Base-by-base conservation (phyloP, 2,797 vertebrate species). In the Leuciscus waleckii region DNA sequence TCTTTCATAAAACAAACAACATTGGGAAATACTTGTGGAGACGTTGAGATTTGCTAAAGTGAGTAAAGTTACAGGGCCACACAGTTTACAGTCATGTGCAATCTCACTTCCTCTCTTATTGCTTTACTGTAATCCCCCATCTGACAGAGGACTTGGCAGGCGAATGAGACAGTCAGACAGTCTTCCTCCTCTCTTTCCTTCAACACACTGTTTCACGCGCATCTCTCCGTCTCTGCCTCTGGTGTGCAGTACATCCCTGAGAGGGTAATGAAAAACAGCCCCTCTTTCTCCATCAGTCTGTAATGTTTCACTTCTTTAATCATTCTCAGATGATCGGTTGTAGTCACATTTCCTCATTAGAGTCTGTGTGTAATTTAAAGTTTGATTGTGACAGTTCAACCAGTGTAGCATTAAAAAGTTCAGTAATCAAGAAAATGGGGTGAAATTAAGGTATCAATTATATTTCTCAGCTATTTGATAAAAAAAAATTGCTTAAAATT, bases 151-250 rank as follows among this genome's bases (percentile, higher is more conserved):
- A 88, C 32, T 87, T 90, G 87, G 85, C 90, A 70, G 81, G 84
- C 84, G 84, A 87, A 86, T 91, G 83, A 90, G 87, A 90, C 87
- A 85, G 49, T 71, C 90, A 91, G 90, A 91, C 89, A 87, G 68
- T 83, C 83, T 85, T 87, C 73, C 80, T 79, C 68, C 29, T 51
- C 65, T 68, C 63, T 80, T 80, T 85, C 63, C 43, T 63, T 86
- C 82, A 83, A 68, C 84, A 67, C 76, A 87, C 75, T 43, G 68
- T 81, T 83, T 86, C 83, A 68, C 63, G 75, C 19, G 87, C 79
- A 81, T 88, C 79, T 81, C 39, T 78, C 74, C 73, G 67, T 78
- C 37, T 74, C 74, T 86, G 65, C 65, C 67, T 86, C 86, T 87
- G 75, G 83, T 82, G 73, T 65, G 74, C 79, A 87, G 81, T 88